Conservation (phyloP, 2,888 invertebrate species). For the Acrobasis repandana region DNA sequence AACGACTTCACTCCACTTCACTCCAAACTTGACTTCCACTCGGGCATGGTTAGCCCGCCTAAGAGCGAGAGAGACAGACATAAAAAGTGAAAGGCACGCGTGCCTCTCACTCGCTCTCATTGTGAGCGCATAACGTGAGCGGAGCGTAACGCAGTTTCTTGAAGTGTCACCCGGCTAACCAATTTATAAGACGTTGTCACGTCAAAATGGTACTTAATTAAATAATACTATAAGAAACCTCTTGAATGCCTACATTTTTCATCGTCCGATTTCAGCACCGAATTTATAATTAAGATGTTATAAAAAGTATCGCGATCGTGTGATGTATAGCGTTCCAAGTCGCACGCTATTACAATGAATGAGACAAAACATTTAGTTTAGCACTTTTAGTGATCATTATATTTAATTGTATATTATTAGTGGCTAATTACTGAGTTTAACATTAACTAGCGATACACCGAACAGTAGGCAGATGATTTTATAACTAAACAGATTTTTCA, state of each 20-base stretch:
- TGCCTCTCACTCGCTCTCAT: too few relatives aligned
- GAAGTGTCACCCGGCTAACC: too few relatives aligned
- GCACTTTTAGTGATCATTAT: slow-evolving; percentile 1
- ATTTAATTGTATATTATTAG: slow-evolving; percentile 1
- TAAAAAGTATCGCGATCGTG: neutral
- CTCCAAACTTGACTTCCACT: too few relatives aligned
- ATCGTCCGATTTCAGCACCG: neutral
- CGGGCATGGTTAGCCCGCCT: too few relatives aligned
- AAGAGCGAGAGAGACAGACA: too few relatives aligned
- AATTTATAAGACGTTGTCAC: too few relatives aligned
- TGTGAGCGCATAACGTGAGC: too few relatives aligned
- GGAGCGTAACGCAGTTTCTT: too few relatives aligned
- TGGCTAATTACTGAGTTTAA: neutral
- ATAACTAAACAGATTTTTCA: neutral
- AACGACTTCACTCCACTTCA: too few relatives aligned
- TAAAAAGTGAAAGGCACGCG: too few relatives aligned
- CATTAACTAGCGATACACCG: neutral
- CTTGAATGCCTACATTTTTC: neutral
- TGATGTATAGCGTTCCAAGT: neutral
- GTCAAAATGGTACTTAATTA: too few relatives aligned
- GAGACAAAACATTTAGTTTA: neutral
- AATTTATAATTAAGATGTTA: neutral
- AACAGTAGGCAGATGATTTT: neutral
- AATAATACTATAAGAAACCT: too few relatives aligned
- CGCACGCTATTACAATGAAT: neutral